Evolutionary conservation across 2,797 vertebrate genomes (phyloP).

Genomic region (Oophaga sylvatica): DNA sequence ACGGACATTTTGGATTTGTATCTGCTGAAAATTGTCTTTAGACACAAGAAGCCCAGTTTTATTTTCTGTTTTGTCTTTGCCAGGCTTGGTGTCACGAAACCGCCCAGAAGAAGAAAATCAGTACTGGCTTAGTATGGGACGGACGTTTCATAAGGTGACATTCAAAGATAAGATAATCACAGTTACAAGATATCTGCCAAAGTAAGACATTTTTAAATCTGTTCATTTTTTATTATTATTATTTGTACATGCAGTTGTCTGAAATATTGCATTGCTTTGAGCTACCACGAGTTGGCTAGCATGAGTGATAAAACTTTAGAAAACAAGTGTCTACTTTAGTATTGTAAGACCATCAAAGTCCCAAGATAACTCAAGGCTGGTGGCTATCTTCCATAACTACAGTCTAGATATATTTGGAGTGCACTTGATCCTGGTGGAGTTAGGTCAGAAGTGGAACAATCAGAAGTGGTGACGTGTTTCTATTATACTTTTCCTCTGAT

Average conservation of each 20-base stretch:
- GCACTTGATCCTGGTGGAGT: too few species aligned
- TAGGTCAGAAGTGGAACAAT: too few species aligned
- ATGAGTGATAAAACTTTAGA: not conserved
- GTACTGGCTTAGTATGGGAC: conserved; percentile 97
- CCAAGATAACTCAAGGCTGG: too few species aligned
- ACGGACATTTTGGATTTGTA: not conserved
- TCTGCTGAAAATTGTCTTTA: not conserved
- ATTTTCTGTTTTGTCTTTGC: not conserved
- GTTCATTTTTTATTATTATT: not conserved
- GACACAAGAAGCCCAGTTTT: not conserved
- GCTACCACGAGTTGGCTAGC: not conserved
- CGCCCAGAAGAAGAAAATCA: conserved; percentile 88
- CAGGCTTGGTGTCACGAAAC: conserved; percentile 90
- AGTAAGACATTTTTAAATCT: conserved; percentile 78
- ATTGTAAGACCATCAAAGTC: too few species aligned
- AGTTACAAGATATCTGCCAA: conserved; percentile 94
- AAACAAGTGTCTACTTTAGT: too few species aligned
- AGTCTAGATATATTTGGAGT: too few species aligned
- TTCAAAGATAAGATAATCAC: conserved; percentile 98
- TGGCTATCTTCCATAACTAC: too few species aligned
- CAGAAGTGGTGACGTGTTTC: too few species aligned
- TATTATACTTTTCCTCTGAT: too few species aligned
- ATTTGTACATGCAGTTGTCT: not conserved
- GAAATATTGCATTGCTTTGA: not conserved
- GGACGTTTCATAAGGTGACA: conserved; percentile 96